phyloP scores from a whole-genome alignment of 2,113 vertebrate species.

The Pseudorectes ferrugineus region DNA sequence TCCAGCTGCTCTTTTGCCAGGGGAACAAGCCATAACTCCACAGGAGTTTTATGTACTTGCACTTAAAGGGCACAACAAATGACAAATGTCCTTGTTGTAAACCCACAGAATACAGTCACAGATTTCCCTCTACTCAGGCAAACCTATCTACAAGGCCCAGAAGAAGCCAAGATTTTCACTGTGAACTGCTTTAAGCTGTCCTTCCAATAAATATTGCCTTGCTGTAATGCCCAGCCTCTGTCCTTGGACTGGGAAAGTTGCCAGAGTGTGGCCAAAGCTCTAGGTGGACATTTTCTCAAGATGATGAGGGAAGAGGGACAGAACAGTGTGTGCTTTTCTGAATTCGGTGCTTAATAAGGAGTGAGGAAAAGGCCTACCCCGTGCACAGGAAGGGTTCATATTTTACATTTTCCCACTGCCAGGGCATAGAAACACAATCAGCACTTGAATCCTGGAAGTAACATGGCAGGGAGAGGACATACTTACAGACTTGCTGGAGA shows the following conservation, averaged over 20 bases:
- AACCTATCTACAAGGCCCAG: neutral
- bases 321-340: neutral
- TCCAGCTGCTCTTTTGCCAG: conserved; percentile 6
- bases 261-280: conserved; percentile 6
- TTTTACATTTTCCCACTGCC: neutral
- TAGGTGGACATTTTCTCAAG: neutral
- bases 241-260: conserved; percentile 24
- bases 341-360: neutral
- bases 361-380: neutral
- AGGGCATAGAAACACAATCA: neutral
- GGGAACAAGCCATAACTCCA: neutral
- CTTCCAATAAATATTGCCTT: neutral
- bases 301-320: neutral
- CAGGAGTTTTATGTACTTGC: neutral
- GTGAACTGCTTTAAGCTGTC: neutral
- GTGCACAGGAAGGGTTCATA: neutral
- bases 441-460: neutral
- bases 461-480: neutral
- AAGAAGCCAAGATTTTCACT: neutral
- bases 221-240: neutral
- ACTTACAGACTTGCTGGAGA: neutral
- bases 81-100: neutral
- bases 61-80: neutral
- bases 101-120: neutral
- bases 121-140: neutral